A percentile compares a stretch with the other conserved stretches of the same genome.
phyloP scores from a whole-genome alignment of 1,140 invertebrate species.

The Macrobrachium rosenbergii region DNA sequence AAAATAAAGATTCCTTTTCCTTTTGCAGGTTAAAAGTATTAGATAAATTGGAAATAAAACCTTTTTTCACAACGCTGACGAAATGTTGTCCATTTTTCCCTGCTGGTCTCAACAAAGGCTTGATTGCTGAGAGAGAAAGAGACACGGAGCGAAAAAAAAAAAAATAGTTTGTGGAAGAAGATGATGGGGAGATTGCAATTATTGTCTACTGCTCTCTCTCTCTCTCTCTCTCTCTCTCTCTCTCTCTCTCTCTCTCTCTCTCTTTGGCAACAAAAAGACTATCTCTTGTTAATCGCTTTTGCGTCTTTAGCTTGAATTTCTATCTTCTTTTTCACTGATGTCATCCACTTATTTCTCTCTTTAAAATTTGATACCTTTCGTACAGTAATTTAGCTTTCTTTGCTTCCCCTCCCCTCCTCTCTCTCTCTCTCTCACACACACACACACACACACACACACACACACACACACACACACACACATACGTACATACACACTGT shows the following conservation, averaged over 20 bases:
- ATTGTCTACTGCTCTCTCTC: conserved; percentile 37
- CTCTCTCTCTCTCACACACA: no score
- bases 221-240: conserved; percentile 46
- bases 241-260: conserved; percentile 15
- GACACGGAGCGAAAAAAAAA: conserved; percentile 32
- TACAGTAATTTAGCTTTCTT: not conserved
- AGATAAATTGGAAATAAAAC: not conserved
- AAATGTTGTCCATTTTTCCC: no score
- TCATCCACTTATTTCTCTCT: not conserved
- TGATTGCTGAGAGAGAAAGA: conserved; percentile 8
- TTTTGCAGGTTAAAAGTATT: not conserved
- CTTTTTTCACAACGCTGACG: no score
- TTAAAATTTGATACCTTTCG: not conserved
- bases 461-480: no score
- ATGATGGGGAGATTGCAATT: conserved; percentile 23
- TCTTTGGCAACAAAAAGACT: not conserved
- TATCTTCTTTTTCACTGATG: not conserved
- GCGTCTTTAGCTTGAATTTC: not conserved
- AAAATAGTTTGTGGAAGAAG: not conserved
- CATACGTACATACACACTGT: no score
- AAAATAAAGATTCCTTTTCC: no score
- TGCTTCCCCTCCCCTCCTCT: not conserved
- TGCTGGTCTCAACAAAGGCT: no score
- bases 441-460: no score
- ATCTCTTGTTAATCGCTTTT: no score